phyloP scores from a whole-genome alignment of 2,797 vertebrate genomes.

The Falco novaeseelandiae region DNA sequence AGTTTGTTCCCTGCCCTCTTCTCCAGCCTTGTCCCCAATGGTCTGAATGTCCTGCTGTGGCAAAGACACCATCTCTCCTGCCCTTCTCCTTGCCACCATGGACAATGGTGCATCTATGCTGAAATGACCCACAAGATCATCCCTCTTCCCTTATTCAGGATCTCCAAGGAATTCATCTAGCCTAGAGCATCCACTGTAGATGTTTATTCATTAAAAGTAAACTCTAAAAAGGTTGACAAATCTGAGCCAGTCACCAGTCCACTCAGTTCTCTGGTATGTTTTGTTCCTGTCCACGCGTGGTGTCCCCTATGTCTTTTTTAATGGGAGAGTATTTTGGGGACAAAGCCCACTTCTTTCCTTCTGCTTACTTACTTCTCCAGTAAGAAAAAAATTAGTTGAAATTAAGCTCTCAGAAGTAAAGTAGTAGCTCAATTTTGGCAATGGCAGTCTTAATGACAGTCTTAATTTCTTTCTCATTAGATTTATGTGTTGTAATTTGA shows the following conservation, averaged over 20 bases:
- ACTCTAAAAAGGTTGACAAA: not conserved
- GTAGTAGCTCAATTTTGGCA: not conserved
- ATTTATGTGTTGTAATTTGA: not conserved
- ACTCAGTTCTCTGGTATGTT: not conserved
- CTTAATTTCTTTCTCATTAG: slow-evolving; percentile 1
- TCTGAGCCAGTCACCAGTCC: not conserved
- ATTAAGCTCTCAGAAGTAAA: not conserved
- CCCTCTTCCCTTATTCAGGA: not conserved
- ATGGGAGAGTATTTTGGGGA: not conserved
- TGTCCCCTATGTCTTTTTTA: not conserved
- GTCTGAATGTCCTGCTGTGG: not conserved
- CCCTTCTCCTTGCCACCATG: not conserved
- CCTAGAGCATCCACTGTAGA: not conserved
- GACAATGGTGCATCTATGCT: not conserved
- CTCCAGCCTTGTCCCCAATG: rapidly evolving
- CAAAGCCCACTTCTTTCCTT: not conserved
- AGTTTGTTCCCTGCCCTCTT: not conserved
- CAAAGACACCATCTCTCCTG: not conserved
- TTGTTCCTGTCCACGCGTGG: rapidly evolving
- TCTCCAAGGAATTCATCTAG: not conserved
- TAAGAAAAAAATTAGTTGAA: not conserved
- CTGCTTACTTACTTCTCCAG: not conserved
- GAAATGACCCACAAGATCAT: not conserved
- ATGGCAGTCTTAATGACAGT: not conserved
- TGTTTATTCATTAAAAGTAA: not conserved